These are phyloP conservation scores for Willisornis vidua DNA, from an alignment of 2,113 vertebrate genomes.

Conservation along the genomic window DNA sequence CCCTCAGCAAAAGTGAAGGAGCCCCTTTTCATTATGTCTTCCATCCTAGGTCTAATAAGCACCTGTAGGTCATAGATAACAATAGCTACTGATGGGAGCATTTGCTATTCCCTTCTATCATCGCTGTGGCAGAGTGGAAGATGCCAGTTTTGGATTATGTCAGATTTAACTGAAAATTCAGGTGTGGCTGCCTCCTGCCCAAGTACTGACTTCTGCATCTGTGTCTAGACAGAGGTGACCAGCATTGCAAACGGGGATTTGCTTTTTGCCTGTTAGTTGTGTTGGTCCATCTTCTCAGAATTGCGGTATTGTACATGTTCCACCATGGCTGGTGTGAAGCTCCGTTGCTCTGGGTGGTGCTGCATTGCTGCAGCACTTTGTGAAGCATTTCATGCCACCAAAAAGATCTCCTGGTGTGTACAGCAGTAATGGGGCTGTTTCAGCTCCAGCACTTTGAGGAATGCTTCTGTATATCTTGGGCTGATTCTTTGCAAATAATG, in stretches of 20 bases:
- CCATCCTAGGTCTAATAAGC: background rate
- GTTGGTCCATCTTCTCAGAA: background rate
- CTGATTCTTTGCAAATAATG: background rate
- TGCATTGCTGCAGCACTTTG: background rate
- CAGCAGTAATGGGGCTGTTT: background rate
- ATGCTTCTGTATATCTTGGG: fast-evolving
- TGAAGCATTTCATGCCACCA: background rate
- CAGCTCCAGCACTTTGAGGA: background rate
- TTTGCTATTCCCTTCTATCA: background rate
- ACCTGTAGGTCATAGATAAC: background rate
- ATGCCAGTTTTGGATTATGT: background rate
- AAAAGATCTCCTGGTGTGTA: background rate
- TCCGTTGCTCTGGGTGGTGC: background rate
- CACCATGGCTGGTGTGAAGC: background rate
- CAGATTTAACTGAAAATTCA: background rate
- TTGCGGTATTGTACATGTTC: background rate
- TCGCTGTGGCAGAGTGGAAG: background rate
- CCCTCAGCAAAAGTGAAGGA: background rate
- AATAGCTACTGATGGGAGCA: background rate
- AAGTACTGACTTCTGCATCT: background rate
- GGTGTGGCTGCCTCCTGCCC: background rate
- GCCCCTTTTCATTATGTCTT: background rate
- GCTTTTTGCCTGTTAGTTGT: background rate
- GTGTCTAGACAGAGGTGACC: background rate
- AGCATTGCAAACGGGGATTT: background rate